Evolutionary conservation across 1,140 invertebrate species (phyloP).

Genomic region (Drosophila triauraria): DNA sequence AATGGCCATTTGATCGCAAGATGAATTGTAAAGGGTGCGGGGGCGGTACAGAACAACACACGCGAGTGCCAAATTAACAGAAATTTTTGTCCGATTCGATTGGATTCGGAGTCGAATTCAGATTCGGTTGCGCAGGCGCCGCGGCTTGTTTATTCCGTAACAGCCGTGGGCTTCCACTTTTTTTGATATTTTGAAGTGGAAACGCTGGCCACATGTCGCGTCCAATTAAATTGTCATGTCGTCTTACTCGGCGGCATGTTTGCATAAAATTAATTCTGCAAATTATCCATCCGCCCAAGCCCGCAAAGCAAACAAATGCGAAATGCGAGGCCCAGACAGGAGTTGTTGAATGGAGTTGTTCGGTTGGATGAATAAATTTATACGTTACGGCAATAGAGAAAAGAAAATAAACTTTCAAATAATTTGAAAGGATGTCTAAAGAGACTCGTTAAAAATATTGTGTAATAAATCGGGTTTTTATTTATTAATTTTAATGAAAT

Average conservation of each 20-base stretch:
- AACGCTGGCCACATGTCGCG: conserved; percentile 77
- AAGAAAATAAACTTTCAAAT: conserved; percentile 5
- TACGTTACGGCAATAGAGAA: background rate
- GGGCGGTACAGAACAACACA: conserved; percentile 59
- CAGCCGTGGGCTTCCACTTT: conserved; percentile 37
- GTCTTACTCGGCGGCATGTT: conserved; percentile 82
- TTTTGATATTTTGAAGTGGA: conserved; percentile 38
- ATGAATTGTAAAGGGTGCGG: conserved; percentile 34
- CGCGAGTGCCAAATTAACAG: conserved; percentile 76
- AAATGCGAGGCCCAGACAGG: conserved; percentile 12
- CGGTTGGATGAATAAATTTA: conserved; percentile 12
- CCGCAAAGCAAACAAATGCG: conserved; percentile 60
- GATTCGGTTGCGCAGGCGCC: conserved; percentile 64
- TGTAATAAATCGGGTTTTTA: background rate
- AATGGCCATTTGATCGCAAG: conserved; percentile 61
- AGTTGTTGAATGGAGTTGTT: conserved; percentile 39
- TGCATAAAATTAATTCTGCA: conserved; percentile 83
- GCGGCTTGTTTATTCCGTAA: conserved; percentile 32
- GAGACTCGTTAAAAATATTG: background rate
- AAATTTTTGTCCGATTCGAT: conserved; percentile 53
- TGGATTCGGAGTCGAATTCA: conserved; percentile 20
- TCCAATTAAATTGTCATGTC: conserved; percentile 84
- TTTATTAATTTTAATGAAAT: background rate
- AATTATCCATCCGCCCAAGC: conserved; percentile 80
- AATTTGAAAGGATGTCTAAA: background rate